phyloP scores from a whole-genome alignment of 2,113 vertebrate genomes.

The Probosciger aterrimus region DNA sequence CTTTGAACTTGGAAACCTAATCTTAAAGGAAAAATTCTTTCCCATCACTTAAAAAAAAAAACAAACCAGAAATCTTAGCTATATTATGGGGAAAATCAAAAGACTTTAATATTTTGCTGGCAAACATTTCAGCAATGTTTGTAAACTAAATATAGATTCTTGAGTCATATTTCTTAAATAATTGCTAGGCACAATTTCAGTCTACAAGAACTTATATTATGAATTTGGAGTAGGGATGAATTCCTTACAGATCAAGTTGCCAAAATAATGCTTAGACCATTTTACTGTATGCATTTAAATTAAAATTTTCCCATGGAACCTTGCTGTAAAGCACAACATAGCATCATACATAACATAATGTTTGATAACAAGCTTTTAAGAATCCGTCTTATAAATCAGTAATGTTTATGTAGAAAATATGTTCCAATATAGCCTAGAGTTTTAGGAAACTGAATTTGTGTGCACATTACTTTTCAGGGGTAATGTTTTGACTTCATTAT shows the following conservation, averaged over 20 bases:
- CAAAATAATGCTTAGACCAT: not conserved
- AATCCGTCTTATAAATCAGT: not conserved
- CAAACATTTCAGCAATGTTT: conserved; percentile 13
- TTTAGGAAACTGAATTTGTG: not conserved
- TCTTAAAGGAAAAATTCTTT: not conserved
- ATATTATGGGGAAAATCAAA: not conserved
- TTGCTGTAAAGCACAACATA: not conserved
- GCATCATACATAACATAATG: not conserved
- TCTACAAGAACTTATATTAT: not conserved
- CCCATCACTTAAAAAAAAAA: not conserved
- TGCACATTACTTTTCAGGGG: not conserved
- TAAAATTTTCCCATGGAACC: not conserved
- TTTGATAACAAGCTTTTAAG: conserved; percentile 10
- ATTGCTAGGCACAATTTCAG: conserved; percentile 4
- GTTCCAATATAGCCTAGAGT: not conserved
- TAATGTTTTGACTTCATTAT: conserved; percentile 19
- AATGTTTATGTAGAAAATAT: not conserved
- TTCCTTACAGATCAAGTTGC: not conserved
- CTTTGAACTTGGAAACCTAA: not conserved
- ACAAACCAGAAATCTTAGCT: not conserved
- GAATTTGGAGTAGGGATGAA: not conserved
- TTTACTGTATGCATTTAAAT: not conserved
- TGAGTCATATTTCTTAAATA: conserved; percentile 49
- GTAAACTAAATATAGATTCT: conserved; percentile 21
- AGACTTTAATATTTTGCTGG: not conserved